These are phyloP conservation scores for Cotesia chilonis DNA, from an alignment of 1,140 invertebrate genomes.

Conservation along the genomic window DNA sequence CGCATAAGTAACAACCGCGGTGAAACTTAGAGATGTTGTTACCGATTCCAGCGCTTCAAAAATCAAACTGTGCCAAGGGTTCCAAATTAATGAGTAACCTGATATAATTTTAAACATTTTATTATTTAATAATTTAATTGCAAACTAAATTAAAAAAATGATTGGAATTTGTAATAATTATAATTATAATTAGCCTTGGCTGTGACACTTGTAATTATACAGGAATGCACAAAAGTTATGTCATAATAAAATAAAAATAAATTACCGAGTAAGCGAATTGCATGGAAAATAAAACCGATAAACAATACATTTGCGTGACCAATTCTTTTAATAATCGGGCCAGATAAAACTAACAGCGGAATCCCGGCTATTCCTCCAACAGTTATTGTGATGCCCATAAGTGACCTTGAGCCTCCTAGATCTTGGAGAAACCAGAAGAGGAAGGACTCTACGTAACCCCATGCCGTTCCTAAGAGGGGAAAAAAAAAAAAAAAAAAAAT, in stretches of 20 bases:
- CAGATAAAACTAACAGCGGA: conserved; percentile 79
- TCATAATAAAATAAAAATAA: neutral
- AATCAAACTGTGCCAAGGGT: conserved; percentile 82
- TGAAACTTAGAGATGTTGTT: conserved; percentile 83
- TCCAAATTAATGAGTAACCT: conserved; percentile 84
- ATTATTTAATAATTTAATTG: neutral
- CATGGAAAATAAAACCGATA: conserved; percentile 81
- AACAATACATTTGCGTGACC: conserved; percentile 86
- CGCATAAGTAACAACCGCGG: conserved; percentile 83
- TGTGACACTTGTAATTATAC: no score
- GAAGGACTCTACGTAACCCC: conserved; percentile 88
- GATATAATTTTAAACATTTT: conserved; percentile 36
- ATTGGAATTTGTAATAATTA: no score
- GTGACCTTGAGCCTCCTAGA: conserved; percentile 77
- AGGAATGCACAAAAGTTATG: no score
- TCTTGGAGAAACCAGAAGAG: conserved; percentile 87
- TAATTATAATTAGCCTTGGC: no score
- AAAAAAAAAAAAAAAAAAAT: conserved; percentile 44
- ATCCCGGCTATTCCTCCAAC: conserved; percentile 81
- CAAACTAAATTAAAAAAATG: neutral
- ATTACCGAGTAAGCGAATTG: conserved; percentile 76
- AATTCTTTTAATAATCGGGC: conserved; percentile 79
- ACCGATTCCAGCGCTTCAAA: conserved; percentile 87
- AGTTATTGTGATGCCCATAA: conserved; percentile 86
- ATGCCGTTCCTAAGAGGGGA: conserved; percentile 72